Evolutionary conservation across 2,888 invertebrate species (phyloP), one percentile per base, ranked within the genome.

Genomic region (Lymantria dispar): DNA sequence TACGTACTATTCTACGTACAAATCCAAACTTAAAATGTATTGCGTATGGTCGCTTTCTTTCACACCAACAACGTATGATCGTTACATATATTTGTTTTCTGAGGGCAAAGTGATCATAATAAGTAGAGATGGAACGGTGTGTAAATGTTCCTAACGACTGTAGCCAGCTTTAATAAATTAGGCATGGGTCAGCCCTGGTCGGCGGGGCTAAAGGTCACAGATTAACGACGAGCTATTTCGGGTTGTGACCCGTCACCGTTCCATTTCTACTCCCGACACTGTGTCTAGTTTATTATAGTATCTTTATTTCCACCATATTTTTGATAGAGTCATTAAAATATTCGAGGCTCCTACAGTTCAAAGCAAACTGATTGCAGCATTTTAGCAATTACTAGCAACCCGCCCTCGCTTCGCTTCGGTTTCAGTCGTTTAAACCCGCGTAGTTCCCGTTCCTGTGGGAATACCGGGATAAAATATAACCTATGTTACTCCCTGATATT

Each of bases 201-300:
- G 72, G 64, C 59, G 66, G 58, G 68, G 72, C 62, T 73, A 86
- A 87, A 87, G 88, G 87, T 87, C 85, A 83, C 80, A 80, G 83
- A 86, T 86, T 85, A 85, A 83, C 81, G 78, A 74, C 76, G 72
- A 64, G 75, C 80, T 86, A 87, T 87, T 87, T 87, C 69, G 75
- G 78, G 76, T 75, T 74, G 71, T 78, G 83, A 83, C 83, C 84
- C 70, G 77, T 68, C 75, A 74, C 72, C 63, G 79, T 74, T 81
- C 80, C 78, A 76, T 80, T 80, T 83, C 73, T 75, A 75, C 62
- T 74, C 72, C 68, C 71, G 73, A 72, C 75, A 62, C 73, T 71
- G 70, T 62, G 67, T 68, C 72, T 73, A 68, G 67, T 73, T 64
- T 75, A 67, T 68, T 68, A 64, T 65, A 63, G 58, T 57, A 60